Percentiles rank a stretch among this genome's conserved stretches.
Evolutionary conservation across 2,113 vertebrate genomes (phyloP).

Genomic region (Numida meleagris): DNA sequence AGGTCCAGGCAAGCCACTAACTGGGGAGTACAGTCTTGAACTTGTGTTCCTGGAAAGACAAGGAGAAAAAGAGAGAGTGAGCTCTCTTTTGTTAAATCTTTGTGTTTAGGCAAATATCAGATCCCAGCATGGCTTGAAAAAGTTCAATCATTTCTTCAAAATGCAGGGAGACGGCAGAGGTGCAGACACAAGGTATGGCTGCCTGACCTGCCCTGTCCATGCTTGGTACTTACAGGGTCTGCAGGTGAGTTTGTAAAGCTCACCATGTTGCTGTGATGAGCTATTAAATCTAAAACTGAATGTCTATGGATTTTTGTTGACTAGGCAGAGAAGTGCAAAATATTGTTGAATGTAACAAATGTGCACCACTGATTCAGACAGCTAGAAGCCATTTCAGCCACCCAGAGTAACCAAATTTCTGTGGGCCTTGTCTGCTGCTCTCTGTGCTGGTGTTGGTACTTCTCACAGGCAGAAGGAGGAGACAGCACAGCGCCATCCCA

Average conservation of each 20-base stretch:
- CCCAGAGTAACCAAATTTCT: neutral
- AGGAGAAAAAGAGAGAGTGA: neutral
- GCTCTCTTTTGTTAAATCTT: neutral
- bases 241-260: neutral
- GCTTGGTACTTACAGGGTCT: neutral
- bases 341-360: neutral
- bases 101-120: neutral
- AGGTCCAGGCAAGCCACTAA: neutral
- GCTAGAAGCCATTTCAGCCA: neutral
- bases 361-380: neutral
- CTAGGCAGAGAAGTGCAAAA: neutral
- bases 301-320: neutral
- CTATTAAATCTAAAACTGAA: neutral
- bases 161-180: neutral
- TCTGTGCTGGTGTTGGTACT: neutral
- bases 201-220: neutral
- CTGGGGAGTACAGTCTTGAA: neutral
- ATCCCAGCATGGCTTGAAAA: neutral
- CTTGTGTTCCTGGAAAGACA: neutral
- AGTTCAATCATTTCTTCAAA: neutral
- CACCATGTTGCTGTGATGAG: neutral
- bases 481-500: rapidly evolving
- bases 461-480: rapidly evolving
- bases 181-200: neutral
- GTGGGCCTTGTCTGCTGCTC: neutral